Evolutionary conservation across 2,113 vertebrate species (phyloP), one percentile per base, ranked within the genome.

Genomic region (Prochilodus magdalenae): DNA sequence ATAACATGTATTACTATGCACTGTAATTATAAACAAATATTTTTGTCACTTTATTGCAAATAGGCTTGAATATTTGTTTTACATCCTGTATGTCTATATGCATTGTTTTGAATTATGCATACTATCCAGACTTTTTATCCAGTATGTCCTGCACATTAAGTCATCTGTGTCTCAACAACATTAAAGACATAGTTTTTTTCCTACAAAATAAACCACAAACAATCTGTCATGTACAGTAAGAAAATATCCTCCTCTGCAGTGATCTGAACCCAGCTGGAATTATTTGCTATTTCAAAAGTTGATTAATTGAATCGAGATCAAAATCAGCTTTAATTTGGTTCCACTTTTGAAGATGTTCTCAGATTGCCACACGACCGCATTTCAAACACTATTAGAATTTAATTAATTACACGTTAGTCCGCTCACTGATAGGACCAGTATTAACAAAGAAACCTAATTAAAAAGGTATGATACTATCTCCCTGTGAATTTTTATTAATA

Each of bases 391-490:
- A 49, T 75, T 75, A 62, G 16, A 70, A 75, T 73, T n/a, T 16
- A 70, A 76, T 80, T 65, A 63, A 84, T 84, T 66, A 76, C 66
- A 18, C 53, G n/a, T 73, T 76, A 47, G 36, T 60, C 66, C 49
- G 7, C 36, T 30, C 30, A 20, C 49, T 10, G 51, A 73, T 62
- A 53, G 51, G 20, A 27, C 18, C 30, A 22, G 24, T 60, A 71
- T 70, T 75, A 79, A 75, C 47, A 72, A 63, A 63, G 65, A 78
- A 73, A 75, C 51, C 29, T 83, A 55, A 83, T 86, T 83, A 77
- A 66, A 79, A 84, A 77, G 22, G 62, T 69, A 55, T 11, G 72
- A 80, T 83, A 70, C 44, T 24, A 81, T 84, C 82, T n/a, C 30
- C 27, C 40, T 0, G 22, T 73, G 75, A 79, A 70, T 57, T 71